Evolutionary conservation across 2,888 invertebrate genomes (phyloP).

Genomic region (Polydrusus cervinus): DNA sequence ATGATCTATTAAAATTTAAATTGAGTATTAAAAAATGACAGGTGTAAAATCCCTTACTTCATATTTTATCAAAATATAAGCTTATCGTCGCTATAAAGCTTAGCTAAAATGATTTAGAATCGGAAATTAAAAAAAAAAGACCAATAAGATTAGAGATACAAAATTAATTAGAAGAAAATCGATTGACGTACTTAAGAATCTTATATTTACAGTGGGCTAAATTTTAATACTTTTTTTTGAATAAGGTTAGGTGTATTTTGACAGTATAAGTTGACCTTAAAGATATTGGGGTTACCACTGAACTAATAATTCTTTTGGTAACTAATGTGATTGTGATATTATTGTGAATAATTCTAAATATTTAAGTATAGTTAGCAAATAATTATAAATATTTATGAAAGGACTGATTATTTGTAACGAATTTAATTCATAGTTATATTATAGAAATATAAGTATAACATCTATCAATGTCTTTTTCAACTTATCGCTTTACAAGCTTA

Average conservation of each 20-base stretch:
- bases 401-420: constrained; percentile 65
- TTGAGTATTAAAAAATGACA: too few species aligned
- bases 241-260: constrained; percentile 1
- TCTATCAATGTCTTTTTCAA: constrained; percentile 67
- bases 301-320: constrained; percentile 3
- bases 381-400: constrained; percentile 62
- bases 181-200: too few species aligned
- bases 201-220: too few species aligned
- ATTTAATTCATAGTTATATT: constrained; percentile 55
- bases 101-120: too few species aligned
- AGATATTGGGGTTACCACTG: constrained; percentile 23
- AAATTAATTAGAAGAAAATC: too few species aligned
- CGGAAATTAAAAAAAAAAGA: too few species aligned
- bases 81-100: too few species aligned
- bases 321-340: constrained; percentile 67
- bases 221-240: too few species aligned
- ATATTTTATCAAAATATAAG: too few species aligned
- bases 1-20: too few species aligned
- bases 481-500: constrained; percentile 67
- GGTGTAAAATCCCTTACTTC: too few species aligned
- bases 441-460: constrained; percentile 34
- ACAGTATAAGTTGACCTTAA: constrained; percentile 9
- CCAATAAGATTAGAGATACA: too few species aligned
- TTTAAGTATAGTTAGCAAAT: constrained; percentile 32
- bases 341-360: constrained; percentile 66